Percentiles rank a stretch among this genome's conserved stretches.
phyloP scores from a whole-genome alignment of 2,888 invertebrate species.

The Eupithecia insigniata region DNA sequence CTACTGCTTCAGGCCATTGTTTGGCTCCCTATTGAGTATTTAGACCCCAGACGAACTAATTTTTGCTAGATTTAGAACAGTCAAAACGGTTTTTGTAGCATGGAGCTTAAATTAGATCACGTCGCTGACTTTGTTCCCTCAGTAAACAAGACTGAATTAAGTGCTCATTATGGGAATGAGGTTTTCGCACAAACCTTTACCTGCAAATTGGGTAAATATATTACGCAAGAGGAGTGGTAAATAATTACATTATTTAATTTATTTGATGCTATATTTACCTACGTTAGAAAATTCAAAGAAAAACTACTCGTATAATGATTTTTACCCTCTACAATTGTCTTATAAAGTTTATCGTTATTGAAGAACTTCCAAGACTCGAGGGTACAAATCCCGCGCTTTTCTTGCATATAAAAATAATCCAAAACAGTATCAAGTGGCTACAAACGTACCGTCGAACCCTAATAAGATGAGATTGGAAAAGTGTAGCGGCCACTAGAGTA shows the following conservation, averaged over 20 bases:
- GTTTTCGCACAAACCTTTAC: slow-evolving; percentile 21
- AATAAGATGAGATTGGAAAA: slow-evolving; percentile 49
- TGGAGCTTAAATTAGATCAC: slow-evolving; percentile 59
- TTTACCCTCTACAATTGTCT: slow-evolving; percentile 26
- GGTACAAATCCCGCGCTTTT: slow-evolving; percentile 41
- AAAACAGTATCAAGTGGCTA: slow-evolving; percentile 44
- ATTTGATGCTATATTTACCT: not conserved
- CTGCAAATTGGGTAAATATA: not conserved
- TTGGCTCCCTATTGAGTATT: slow-evolving; percentile 50
- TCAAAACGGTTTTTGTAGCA: slow-evolving; percentile 51
- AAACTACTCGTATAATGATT: not conserved
- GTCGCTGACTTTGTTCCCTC: slow-evolving; percentile 50
- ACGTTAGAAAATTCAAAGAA: not conserved
- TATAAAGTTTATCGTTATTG: slow-evolving; percentile 40
- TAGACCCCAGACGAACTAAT: slow-evolving; percentile 39
- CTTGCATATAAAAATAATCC: slow-evolving; percentile 46
- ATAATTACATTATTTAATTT: not conserved
- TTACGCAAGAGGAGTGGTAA: not conserved
- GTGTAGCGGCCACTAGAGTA: slow-evolving; percentile 58
- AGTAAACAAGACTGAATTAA: slow-evolving; percentile 40
- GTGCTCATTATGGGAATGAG: slow-evolving; percentile 33
- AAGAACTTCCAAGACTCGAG: slow-evolving; percentile 36
- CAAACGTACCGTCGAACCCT: slow-evolving; percentile 48
- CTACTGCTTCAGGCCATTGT: slow-evolving; percentile 55
- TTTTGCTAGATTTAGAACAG: slow-evolving; percentile 31